These are phyloP conservation scores for Chunga burmeisteri DNA, from an alignment of 2,113 vertebrate genomes.

Conservation along the genomic window DNA sequence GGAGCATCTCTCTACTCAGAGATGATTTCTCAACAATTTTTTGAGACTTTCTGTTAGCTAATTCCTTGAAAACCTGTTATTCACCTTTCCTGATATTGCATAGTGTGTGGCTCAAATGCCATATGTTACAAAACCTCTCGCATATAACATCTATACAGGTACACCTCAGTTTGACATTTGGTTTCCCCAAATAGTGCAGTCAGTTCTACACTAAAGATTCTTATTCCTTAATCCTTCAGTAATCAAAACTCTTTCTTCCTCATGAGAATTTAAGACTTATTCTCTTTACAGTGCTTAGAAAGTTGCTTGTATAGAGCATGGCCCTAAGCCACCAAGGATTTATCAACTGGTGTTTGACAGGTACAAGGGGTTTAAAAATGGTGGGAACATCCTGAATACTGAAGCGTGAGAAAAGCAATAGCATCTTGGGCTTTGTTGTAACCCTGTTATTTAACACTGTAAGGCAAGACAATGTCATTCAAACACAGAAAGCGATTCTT, in stretches of 20 bases:
- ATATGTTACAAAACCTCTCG: not conserved
- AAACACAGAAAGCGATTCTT: not conserved
- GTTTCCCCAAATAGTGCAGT: not conserved
- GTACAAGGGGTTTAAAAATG: not conserved
- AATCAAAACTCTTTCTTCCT: not conserved
- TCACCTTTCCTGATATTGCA: not conserved
- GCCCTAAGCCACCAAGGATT: not conserved
- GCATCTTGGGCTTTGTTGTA: not conserved
- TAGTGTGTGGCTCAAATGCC: not conserved
- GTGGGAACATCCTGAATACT: not conserved
- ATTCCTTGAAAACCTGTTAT: not conserved
- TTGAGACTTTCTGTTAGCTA: not conserved
- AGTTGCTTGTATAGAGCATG: not conserved
- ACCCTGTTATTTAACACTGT: not conserved
- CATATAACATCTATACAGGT: not conserved
- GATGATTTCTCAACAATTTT: not conserved
- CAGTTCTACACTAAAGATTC: not conserved
- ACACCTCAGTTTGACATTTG: not conserved
- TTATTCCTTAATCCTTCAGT: not conserved
- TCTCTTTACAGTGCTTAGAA: not conserved
- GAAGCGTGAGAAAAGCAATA: not conserved
- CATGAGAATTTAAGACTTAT: not conserved
- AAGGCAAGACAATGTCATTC: not conserved
- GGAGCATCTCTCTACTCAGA: not conserved
- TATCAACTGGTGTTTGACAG: not conserved